Percentiles rank a stretch among this genome's conserved stretches.
These are phyloP conservation scores for Nyleta sp. DNA, from an alignment of 2,888 invertebrate species.

Conservation along the genomic window DNA sequence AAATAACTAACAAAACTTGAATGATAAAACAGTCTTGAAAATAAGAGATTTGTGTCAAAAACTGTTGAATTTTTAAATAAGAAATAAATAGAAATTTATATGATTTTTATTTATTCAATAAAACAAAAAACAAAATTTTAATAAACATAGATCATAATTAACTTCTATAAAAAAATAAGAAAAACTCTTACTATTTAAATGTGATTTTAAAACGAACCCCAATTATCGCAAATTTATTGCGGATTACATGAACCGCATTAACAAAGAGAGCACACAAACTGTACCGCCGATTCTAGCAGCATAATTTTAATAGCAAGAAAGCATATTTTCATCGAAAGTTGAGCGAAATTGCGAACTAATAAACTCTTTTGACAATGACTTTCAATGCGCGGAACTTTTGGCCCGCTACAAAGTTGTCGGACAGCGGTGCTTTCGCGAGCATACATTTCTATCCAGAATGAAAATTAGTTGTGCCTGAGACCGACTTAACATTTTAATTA, in stretches of 20 bases:
- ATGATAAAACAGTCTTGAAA: no score
- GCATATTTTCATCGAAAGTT: conserved; percentile 32
- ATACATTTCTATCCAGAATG: conserved; percentile 65
- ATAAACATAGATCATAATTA: no score
- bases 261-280: conserved; percentile 9
- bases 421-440: conserved; percentile 45
- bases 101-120: no score
- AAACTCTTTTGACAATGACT: conserved; percentile 56
- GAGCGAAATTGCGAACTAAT: conserved; percentile 36
- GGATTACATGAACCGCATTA: background rate
- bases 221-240: no score
- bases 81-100: no score
- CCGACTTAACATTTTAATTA: conserved; percentile 79
- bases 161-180: no score
- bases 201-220: no score
- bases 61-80: no score
- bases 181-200: no score
- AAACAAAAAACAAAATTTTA: no score
- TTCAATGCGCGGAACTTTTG: conserved; percentile 44
- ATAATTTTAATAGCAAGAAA: conserved; percentile 43
- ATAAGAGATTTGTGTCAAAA: no score
- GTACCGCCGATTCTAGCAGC: background rate
- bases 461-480: conserved; percentile 72
- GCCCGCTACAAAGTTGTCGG: conserved; percentile 45
- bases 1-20: no score